These are phyloP conservation scores for Apoderus coryli DNA, from an alignment of 2,888 invertebrate species.

Conservation along the genomic window DNA sequence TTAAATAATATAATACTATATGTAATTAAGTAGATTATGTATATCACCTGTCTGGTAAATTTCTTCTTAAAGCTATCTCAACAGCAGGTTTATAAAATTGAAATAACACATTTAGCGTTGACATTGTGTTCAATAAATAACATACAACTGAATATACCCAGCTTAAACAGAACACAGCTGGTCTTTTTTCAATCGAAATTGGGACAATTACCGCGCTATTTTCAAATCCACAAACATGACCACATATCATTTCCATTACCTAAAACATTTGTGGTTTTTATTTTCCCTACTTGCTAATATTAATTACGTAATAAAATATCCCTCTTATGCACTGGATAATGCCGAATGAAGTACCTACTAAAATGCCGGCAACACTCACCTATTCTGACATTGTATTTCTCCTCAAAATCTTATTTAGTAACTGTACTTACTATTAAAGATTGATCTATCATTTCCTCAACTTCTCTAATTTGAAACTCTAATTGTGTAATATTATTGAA, in stretches of 20 bases:
- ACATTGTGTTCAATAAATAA: constrained; percentile 25
- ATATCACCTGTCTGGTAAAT: constrained; percentile 28
- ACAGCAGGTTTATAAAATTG: constrained; percentile 23
- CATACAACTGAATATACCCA: constrained; percentile 28
- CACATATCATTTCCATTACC: constrained; percentile 27
- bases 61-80: constrained; percentile 23
- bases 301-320: no score
- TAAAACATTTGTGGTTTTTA: no score
- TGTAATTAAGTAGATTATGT: constrained; percentile 1
- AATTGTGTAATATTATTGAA: constrained; percentile 21
- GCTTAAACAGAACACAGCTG: constrained; percentile 23
- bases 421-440: constrained; percentile 25
- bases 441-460: constrained; percentile 25
- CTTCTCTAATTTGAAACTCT: constrained; percentile 24
- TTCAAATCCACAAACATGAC: constrained; percentile 26
- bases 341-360: no score
- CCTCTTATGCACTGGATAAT: no score
- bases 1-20: constrained; percentile 2
- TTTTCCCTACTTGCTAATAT: no score
- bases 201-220: constrained; percentile 22
- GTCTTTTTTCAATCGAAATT: constrained; percentile 24
- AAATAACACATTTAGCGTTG: constrained; percentile 23
- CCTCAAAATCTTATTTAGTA: no score
- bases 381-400: no score
- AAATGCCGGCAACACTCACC: no score